Conservation (phyloP, 2,797 vertebrate species). For the Anas capensis region DNA sequence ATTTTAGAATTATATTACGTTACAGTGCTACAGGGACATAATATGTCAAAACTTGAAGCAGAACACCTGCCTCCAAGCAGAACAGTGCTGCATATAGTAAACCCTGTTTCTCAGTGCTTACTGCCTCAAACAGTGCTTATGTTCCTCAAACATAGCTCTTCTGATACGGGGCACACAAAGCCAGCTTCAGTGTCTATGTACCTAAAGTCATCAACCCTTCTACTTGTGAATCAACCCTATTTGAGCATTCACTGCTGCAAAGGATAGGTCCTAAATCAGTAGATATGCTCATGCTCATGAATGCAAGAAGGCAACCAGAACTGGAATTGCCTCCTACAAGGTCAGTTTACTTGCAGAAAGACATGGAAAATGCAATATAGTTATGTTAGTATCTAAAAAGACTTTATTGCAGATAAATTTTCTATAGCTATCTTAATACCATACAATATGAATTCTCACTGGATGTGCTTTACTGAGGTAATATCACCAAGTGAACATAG, state of each 20-base stretch:
- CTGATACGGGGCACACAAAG: not conserved
- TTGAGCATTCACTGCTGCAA: accelerated
- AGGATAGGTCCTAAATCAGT: not conserved
- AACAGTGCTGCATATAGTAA: not conserved
- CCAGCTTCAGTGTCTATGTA: not conserved
- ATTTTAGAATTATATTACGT: slow-evolving; percentile 40
- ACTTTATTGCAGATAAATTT: not conserved
- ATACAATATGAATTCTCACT: not conserved
- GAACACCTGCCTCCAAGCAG: slow-evolving; percentile 33
- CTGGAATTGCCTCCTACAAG: not conserved
- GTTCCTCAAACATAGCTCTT: not conserved
- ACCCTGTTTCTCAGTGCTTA: not conserved
- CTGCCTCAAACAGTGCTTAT: not conserved
- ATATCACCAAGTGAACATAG: not conserved
- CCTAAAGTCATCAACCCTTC: not conserved
- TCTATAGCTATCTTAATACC: not conserved
- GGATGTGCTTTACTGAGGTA: not conserved
- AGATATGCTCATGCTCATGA: not conserved
- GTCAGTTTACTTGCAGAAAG: not conserved
- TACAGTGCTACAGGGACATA: slow-evolving; percentile 7
- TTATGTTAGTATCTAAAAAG: not conserved
- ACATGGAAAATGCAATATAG: not conserved
- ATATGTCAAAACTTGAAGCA: slow-evolving; percentile 46
- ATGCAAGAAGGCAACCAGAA: not conserved
- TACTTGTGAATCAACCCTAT: not conserved